A percentile compares a stretch with the other conserved stretches of the same genome.
Conservation (phyloP, 2,797 vertebrate genomes). For the Adrianichthys oophorus region DNA sequence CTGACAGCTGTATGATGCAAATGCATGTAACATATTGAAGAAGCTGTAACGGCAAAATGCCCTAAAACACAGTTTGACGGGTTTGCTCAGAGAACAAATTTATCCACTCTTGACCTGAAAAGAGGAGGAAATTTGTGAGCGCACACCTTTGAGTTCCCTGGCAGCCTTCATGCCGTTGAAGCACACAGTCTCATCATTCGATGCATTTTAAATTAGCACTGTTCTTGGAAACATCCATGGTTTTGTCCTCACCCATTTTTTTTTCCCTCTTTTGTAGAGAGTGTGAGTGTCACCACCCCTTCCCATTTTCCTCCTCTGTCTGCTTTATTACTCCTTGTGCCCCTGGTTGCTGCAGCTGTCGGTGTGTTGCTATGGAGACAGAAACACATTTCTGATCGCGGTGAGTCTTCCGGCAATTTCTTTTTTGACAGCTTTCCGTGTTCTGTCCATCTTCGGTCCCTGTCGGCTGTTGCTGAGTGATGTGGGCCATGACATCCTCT, state of each 20-base stretch:
- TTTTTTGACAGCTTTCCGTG: conserved; percentile 59
- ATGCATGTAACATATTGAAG: conserved; percentile 55
- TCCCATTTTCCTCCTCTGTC: conserved; percentile 60
- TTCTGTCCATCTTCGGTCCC: conserved; percentile 63
- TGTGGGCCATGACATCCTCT: conserved; percentile 65
- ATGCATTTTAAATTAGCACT: conserved; percentile 38
- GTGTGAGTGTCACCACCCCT: conserved; percentile 37
- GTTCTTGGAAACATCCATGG: conserved; percentile 34
- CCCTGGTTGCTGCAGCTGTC: conserved; percentile 71
- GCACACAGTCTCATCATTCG: background rate
- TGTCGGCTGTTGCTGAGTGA: conserved; percentile 59
- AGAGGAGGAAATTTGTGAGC: conserved; percentile 27
- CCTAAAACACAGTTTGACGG: conserved; percentile 24
- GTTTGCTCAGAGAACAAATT: conserved; percentile 3
- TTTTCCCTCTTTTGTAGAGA: conserved; percentile 47
- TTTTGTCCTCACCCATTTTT: conserved; percentile 26
- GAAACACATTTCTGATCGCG: conserved; percentile 68
- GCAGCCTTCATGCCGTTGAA: conserved; percentile 14
- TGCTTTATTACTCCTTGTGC: conserved; percentile 79
- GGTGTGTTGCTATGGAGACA: conserved; percentile 84
- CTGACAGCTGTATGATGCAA: conserved; percentile 71
- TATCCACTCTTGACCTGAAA: conserved; percentile 8
- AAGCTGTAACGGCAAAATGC: conserved; percentile 26
- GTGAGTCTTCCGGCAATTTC: conserved; percentile 74
- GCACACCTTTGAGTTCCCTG: conserved; percentile 25